phyloP scores from a whole-genome alignment of 2,797 vertebrate species.

The Gephyroberyx darwinii region DNA sequence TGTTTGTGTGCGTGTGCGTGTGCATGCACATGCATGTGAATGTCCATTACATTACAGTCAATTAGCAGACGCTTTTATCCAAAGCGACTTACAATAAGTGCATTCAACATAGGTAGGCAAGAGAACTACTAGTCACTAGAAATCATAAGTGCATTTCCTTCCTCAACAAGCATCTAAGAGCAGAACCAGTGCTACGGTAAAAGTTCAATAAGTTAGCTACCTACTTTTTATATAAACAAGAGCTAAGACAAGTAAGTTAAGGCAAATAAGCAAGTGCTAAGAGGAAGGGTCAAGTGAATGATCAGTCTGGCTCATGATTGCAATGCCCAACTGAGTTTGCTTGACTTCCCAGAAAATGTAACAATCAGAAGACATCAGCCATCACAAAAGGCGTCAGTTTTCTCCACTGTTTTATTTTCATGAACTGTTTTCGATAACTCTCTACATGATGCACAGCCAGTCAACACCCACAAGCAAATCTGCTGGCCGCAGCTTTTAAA shows the following conservation, averaged over 20 bases:
- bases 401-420: conserved; percentile 5
- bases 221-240: too few relatives aligned
- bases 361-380: conserved; percentile 6
- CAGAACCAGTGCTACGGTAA: too few relatives aligned
- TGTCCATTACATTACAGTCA: not conserved
- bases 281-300: too few relatives aligned
- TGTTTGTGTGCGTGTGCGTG: not conserved
- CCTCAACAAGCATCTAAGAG: too few relatives aligned
- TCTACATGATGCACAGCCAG: conserved; percentile 8
- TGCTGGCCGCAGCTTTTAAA: conserved; percentile 5
- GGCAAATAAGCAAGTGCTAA: too few relatives aligned
- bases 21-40: not conserved
- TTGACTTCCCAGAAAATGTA: not conserved
- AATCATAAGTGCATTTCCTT: too few relatives aligned
- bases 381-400: conserved; percentile 7
- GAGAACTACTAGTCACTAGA: too few relatives aligned
- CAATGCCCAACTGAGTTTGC: not conserved
- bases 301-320: conserved; percentile 2
- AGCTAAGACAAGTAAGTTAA: too few relatives aligned
- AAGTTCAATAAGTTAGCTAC: too few relatives aligned
- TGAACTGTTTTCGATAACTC: conserved; percentile 11
- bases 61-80: too few relatives aligned
- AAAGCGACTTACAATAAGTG: too few relatives aligned
- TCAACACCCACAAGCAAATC: conserved; percentile 5
- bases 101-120: too few relatives aligned